phyloP scores from a whole-genome alignment of 35 echinoderm and acorn worm species.

The Eucidaris tribuloides region DNA sequence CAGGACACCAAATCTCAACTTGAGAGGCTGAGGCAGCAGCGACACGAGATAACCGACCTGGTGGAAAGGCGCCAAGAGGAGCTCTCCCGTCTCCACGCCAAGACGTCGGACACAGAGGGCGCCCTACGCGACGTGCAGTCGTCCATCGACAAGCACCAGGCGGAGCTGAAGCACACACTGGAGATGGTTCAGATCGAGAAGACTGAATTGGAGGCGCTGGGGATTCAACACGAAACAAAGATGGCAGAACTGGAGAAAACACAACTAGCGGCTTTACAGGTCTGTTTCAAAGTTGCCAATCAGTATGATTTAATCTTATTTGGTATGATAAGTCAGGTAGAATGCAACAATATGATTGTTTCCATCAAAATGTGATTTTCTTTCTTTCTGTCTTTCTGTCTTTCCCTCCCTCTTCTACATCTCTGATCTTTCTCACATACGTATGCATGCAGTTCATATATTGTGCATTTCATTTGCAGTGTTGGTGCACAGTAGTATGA shows the following conservation, averaged over 20 bases:
- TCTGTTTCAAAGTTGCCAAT: too few species aligned
- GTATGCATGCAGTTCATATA: too few species aligned
- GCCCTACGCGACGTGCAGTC: slow-evolving; percentile 37
- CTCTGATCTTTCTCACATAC: too few species aligned
- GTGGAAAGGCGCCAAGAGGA: slow-evolving; percentile 30
- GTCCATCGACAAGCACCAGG: slow-evolving; percentile 65
- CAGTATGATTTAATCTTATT: too few species aligned
- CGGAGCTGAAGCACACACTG: slow-evolving; percentile 91
- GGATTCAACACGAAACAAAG: slow-evolving; percentile 77
- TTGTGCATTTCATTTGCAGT: too few species aligned
- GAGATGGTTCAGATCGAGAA: slow-evolving; percentile 98
- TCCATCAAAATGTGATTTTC: too few species aligned
- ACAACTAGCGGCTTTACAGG: slow-evolving; percentile 83
- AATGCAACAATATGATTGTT: too few species aligned
- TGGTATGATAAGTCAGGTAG: too few species aligned
- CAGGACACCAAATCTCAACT: slow-evolving; percentile 75
- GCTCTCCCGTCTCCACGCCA: slow-evolving; percentile 15
- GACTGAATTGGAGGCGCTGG: slow-evolving; percentile 90
- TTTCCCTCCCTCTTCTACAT: too few species aligned
- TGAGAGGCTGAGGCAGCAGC: slow-evolving; percentile 46
- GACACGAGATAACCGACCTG: slow-evolving; percentile 9
- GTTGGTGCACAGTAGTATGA: too few species aligned
- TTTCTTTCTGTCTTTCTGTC: too few species aligned
- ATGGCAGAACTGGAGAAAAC: slow-evolving; percentile 84
- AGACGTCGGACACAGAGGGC: slow-evolving; percentile 37